These are phyloP conservation scores for Lytechinus pictus DNA, from an alignment of 35 echinoderm and acorn worm species.

Conservation along the genomic window DNA sequence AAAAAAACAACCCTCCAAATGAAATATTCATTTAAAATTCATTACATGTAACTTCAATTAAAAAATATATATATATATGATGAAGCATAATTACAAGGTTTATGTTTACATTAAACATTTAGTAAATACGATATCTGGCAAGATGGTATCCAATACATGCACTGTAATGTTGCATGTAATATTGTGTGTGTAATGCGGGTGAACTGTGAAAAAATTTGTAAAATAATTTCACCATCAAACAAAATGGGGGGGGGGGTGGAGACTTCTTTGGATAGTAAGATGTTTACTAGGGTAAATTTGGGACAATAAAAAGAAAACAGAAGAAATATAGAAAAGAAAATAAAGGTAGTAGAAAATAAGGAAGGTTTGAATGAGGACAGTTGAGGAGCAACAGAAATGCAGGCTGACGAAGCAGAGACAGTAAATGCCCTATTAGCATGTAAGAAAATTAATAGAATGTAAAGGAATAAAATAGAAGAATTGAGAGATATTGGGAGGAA, in stretches of 20 bases:
- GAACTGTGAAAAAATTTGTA: background rate
- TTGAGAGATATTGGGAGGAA: background rate
- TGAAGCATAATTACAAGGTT: too few relatives aligned
- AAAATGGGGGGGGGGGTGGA: too few relatives aligned
- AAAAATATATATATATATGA: too few relatives aligned
- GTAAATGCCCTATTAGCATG: background rate
- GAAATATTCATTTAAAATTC: too few relatives aligned
- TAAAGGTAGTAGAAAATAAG: background rate
- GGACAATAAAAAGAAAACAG: too few relatives aligned
- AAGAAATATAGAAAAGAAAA: background rate
- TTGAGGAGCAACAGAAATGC: background rate
- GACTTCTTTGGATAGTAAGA: background rate
- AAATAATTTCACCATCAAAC: background rate
- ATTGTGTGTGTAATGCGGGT: too few relatives aligned
- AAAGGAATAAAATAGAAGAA: background rate
- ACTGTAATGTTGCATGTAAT: too few relatives aligned
- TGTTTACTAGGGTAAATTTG: background rate
- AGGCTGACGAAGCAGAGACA: background rate
- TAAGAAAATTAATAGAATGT: background rate
- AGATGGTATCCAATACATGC: too few relatives aligned
- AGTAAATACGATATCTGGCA: too few relatives aligned
- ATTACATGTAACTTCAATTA: too few relatives aligned
- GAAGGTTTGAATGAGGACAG: background rate
- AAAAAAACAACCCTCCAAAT: too few relatives aligned
- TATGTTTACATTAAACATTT: too few relatives aligned